phyloP scores from a whole-genome alignment of 2,888 invertebrate genomes.

The Cheilosia urbana region DNA sequence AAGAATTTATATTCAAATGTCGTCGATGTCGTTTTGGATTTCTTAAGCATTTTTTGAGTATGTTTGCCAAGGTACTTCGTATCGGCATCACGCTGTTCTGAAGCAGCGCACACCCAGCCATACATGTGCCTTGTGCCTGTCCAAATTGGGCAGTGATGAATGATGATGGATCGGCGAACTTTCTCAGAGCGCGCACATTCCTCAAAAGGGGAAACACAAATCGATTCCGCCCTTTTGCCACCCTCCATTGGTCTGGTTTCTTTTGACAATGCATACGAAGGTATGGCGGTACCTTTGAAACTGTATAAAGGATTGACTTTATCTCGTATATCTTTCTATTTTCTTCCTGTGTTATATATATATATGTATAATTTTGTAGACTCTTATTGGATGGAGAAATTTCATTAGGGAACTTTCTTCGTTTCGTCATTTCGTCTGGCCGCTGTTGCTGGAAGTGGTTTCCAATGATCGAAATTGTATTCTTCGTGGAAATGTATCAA shows the following conservation, averaged over 20 bases:
- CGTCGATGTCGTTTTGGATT: conserved; percentile 46
- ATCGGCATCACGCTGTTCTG: conserved; percentile 12
- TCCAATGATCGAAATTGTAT: conserved; percentile 6
- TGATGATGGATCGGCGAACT: conserved; percentile 65
- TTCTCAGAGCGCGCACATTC: conserved; percentile 43
- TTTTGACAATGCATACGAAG: background rate
- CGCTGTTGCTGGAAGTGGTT: background rate
- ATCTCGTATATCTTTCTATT: background rate
- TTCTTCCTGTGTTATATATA: conserved; percentile 35
- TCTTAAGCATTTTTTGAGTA: background rate
- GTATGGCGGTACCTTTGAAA: conserved; percentile 29
- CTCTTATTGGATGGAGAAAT: conserved; percentile 59
- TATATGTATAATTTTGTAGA: conserved; percentile 36
- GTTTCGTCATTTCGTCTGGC: conserved; percentile 4
- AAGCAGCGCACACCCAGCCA: background rate
- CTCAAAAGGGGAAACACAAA: conserved; percentile 14
- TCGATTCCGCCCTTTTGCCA: conserved; percentile 22
- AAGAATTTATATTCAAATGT: conserved; percentile 66
- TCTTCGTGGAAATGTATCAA: background rate
- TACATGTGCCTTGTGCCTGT: conserved; percentile 1
- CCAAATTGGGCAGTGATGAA: conserved; percentile 68
- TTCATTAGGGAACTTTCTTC: conserved; percentile 53
- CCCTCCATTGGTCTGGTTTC: background rate
- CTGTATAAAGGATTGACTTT: conserved; percentile 60
- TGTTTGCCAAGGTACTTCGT: conserved; percentile 19